phyloP scores from a whole-genome alignment of 1,140 invertebrate genomes.

The Oscheius sp. region DNA sequence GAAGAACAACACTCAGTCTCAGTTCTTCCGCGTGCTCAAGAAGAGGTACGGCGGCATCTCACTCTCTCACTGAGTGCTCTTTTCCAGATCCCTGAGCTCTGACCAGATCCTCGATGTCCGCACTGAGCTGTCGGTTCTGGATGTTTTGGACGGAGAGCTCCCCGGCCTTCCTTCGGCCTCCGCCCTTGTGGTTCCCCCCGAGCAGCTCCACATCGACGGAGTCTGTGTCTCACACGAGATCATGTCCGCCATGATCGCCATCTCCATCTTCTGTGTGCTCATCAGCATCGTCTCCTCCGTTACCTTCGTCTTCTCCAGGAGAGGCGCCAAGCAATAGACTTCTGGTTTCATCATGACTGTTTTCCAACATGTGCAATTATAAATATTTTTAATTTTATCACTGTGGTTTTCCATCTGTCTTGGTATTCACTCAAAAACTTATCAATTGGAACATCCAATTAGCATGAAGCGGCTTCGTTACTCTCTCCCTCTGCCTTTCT shows the following conservation, averaged over 20 bases:
- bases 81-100: background rate
- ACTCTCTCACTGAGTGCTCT: background rate
- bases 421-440: too few relatives aligned
- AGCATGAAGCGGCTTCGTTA: too few relatives aligned
- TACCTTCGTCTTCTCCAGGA: too few relatives aligned
- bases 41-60: slow-evolving; percentile 16
- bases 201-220: background rate
- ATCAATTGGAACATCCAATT: too few relatives aligned
- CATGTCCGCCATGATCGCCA: background rate
- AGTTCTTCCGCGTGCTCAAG: slow-evolving; percentile 34
- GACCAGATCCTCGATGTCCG: slow-evolving; percentile 42
- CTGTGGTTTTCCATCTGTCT: too few relatives aligned
- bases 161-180: background rate
- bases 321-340: too few relatives aligned
- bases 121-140: slow-evolving; percentile 37
- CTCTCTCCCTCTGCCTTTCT: too few relatives aligned
- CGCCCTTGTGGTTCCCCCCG: background rate
- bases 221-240: background rate
- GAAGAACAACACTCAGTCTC: slow-evolving; percentile 22
- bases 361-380: too few relatives aligned
- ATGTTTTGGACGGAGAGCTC: slow-evolving; percentile 32
- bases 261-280: too few relatives aligned
- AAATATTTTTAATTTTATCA: too few relatives aligned
- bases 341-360: too few relatives aligned
- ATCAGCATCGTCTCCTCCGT: too few relatives aligned